These are phyloP conservation scores for Montipora efflorescens DNA, from an alignment of 64 coral and sea anemone species.

Conservation along the genomic window DNA sequence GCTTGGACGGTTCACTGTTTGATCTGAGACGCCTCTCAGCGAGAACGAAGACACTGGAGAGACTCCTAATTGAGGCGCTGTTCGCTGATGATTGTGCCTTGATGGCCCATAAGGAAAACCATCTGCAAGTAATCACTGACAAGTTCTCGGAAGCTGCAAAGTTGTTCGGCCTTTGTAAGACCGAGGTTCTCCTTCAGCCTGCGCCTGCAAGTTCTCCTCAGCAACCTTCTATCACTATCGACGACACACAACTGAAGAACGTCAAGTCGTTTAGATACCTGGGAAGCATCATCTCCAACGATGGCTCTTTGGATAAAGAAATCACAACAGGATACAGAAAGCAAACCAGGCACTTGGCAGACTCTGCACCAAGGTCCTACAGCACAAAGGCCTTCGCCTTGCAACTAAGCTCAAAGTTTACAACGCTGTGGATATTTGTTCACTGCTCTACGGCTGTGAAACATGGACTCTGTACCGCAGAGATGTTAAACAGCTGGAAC, in stretches of 20 bases:
- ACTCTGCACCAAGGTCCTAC: neutral
- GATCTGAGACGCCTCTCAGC: neutral
- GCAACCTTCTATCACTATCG: neutral
- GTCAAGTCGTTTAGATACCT: slow-evolving; percentile 55
- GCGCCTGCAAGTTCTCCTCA: neutral
- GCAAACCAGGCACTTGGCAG: slow-evolving; percentile 63
- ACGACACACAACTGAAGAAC: slow-evolving; percentile 28
- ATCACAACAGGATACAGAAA: slow-evolving; percentile 46
- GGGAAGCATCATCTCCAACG: slow-evolving; percentile 64
- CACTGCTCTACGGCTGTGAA: slow-evolving; percentile 52
- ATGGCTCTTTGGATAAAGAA: slow-evolving; percentile 68
- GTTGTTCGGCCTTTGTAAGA: slow-evolving; percentile 41
- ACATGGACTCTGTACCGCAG: slow-evolving; percentile 56
- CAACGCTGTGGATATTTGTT: slow-evolving; percentile 17
- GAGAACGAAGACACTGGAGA: slow-evolving; percentile 3
- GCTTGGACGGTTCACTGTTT: slow-evolving; percentile 1
- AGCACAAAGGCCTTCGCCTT: slow-evolving; percentile 31
- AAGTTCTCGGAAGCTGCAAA: slow-evolving; percentile 28
- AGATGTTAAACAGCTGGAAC: slow-evolving; percentile 48
- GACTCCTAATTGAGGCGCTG: slow-evolving; percentile 10
- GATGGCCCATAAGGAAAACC: neutral
- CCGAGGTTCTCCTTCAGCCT: slow-evolving; percentile 46
- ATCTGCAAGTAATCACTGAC: slow-evolving; percentile 8
- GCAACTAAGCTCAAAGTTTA: slow-evolving; percentile 47
- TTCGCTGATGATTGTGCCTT: slow-evolving; percentile 20